Conservation (phyloP, 37 sponge, comb jelly and placozoan species). For the Tethya wilhelma region DNA sequence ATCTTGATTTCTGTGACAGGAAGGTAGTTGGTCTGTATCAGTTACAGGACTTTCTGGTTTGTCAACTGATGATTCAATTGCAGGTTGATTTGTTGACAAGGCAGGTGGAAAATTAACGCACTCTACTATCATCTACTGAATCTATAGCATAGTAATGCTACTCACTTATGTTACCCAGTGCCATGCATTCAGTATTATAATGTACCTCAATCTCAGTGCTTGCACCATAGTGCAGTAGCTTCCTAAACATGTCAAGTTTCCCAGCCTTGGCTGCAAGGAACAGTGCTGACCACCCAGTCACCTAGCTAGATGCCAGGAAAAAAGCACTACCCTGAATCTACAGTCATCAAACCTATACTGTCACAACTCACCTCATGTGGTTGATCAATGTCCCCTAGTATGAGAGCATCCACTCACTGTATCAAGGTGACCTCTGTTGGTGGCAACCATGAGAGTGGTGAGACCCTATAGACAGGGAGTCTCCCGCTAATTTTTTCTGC, state of each 20-base stretch:
- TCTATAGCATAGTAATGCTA: no score
- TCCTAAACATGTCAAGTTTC: background rate
- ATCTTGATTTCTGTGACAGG: no score
- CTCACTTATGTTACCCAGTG: no score
- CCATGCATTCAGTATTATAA: no score
- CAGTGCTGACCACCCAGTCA: slow-evolving; percentile 10
- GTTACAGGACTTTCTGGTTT: no score
- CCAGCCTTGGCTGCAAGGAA: slow-evolving; percentile 28
- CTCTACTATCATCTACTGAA: no score
- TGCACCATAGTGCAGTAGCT: slow-evolving; percentile 15
- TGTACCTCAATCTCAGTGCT: slow-evolving; percentile 11
- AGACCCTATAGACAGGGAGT: background rate
- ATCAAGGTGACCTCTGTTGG: background rate
- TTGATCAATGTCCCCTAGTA: slow-evolving; percentile 11
- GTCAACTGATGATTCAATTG: no score
- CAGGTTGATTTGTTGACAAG: no score
- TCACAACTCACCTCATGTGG: background rate
- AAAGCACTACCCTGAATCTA: background rate
- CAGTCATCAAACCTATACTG: background rate
- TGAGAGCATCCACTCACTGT: slow-evolving; percentile 12
- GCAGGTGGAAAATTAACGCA: no score
- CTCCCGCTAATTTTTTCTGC: no score
- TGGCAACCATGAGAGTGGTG: slow-evolving; percentile 26
- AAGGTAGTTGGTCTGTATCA: no score
- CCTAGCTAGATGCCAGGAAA: background rate